Conservation (phyloP, 2,113 vertebrate species). For the Oreocharis arfaki region DNA sequence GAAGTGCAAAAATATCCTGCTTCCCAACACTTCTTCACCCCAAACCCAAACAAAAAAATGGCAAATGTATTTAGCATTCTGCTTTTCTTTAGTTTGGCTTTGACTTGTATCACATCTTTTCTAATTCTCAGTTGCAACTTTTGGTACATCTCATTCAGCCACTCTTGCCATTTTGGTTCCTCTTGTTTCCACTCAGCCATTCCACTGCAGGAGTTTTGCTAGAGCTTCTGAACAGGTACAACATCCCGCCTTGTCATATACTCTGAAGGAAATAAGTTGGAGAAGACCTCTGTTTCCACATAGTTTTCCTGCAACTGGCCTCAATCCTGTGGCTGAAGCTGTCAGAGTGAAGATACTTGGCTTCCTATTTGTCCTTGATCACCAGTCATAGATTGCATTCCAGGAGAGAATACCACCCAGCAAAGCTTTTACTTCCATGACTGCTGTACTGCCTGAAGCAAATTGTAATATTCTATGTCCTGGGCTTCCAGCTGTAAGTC, state of each 20-base stretch:
- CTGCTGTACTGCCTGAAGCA: neutral
- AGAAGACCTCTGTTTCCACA: neutral
- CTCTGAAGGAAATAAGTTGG: neutral
- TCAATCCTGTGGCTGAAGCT: neutral
- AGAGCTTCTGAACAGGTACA: neutral
- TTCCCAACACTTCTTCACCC: accelerated
- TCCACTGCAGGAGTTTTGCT: neutral
- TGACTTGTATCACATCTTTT: neutral
- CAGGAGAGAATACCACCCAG: neutral
- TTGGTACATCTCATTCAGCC: neutral
- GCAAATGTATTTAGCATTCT: neutral
- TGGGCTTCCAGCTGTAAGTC: neutral
- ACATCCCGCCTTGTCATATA: neutral
- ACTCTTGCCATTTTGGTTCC: neutral
- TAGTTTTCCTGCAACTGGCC: neutral
- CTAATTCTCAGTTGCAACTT: neutral
- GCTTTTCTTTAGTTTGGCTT: neutral
- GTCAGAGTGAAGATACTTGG: neutral
- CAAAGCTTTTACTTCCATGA: neutral
- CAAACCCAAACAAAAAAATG: neutral
- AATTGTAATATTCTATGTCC: neutral
- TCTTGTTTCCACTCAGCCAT: neutral
- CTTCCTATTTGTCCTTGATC: neutral
- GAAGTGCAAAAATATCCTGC: neutral
- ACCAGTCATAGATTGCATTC: neutral